phyloP scores from a whole-genome alignment of 2,888 invertebrate species.

The Drepana falcataria region DNA sequence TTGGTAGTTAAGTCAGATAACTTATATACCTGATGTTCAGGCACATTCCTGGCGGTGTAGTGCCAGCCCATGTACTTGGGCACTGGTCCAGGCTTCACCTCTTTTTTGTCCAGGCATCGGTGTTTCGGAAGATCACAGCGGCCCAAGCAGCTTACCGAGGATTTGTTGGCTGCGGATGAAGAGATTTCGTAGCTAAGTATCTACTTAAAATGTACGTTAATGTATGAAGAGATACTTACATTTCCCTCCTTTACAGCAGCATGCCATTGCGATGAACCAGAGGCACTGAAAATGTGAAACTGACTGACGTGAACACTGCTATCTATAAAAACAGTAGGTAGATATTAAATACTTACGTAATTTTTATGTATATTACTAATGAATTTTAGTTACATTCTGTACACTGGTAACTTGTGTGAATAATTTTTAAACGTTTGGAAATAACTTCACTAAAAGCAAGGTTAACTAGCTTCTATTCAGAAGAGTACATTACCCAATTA shows the following conservation, averaged over 20 bases:
- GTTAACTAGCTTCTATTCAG: too few relatives aligned
- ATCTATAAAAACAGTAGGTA: neutral
- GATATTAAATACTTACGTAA: too few relatives aligned
- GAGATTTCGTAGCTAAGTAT: neutral
- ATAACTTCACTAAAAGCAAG: too few relatives aligned
- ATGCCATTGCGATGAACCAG: slow-evolving; percentile 41
- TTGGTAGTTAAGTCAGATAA: neutral
- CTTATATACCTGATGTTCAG: slow-evolving; percentile 56
- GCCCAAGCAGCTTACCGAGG: slow-evolving; percentile 57
- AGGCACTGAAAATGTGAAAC: slow-evolving; percentile 19
- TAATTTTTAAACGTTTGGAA: too few relatives aligned
- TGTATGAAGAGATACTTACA: slow-evolving; percentile 31
- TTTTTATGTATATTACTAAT: too few relatives aligned
- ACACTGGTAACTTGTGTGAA: too few relatives aligned
- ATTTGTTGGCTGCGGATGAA: slow-evolving; percentile 37
- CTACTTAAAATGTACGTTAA: neutral
- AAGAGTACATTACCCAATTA: too few relatives aligned
- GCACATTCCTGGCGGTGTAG: slow-evolving; percentile 62
- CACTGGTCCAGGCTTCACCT: slow-evolving; percentile 56
- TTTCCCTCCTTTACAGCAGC: slow-evolving; percentile 48
- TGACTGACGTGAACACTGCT: neutral
- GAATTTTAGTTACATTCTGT: too few relatives aligned
- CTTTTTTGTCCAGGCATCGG: slow-evolving; percentile 51
- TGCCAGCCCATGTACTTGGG: slow-evolving; percentile 71
- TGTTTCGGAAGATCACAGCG: slow-evolving; percentile 66